Evolutionary conservation across 2,797 vertebrate genomes (phyloP), one percentile per base, ranked within the genome.

Genomic region (Rhinophrynus dorsalis): DNA sequence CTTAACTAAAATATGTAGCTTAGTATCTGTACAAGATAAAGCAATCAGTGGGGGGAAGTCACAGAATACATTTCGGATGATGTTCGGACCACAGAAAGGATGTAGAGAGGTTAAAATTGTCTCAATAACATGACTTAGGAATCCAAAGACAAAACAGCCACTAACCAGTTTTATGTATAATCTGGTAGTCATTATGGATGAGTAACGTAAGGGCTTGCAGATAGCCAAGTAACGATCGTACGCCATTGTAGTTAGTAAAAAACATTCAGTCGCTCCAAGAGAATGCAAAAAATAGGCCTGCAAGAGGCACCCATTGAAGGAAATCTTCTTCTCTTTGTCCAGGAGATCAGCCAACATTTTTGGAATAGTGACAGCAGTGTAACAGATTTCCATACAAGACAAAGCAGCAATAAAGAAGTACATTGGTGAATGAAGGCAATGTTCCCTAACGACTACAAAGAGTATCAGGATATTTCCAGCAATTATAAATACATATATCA

Each of bases 31-130:
- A 78, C 48, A 83, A 2, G 90, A 85, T 10, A 91, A 77, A 0
- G 56, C 55, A 62, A 89, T 83, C 21, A 92, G 77, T 7, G 84
- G 81, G 27, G 88, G 76, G 38, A 91, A 88, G 73, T 91, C 90
- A 78, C 89, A 93, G 68, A 76, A 91, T 47, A 89, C 86, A 44
- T 91, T 86, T 12, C 79, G 47, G 64, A 92, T 89, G 6, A 8
- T 65, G 45, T 89, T 90, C 23, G 84, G 82, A 10, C 76, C 81
- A 77, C 90, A 92, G 71, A 90, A 93, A 6, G 78, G 80, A 2
- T 92, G 83, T 44, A 60, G 74, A 7, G 85, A 90, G 0, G 90
- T 85, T 40, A 85, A 76, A 10, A 87, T 81, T 1, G 80, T 79
- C 2, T 81, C 80, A 47, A 37, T 44, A 45, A 81, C 70, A 4